Base-by-base conservation (phyloP, 2,113 vertebrate genomes). In the Climacteris rufus region DNA sequence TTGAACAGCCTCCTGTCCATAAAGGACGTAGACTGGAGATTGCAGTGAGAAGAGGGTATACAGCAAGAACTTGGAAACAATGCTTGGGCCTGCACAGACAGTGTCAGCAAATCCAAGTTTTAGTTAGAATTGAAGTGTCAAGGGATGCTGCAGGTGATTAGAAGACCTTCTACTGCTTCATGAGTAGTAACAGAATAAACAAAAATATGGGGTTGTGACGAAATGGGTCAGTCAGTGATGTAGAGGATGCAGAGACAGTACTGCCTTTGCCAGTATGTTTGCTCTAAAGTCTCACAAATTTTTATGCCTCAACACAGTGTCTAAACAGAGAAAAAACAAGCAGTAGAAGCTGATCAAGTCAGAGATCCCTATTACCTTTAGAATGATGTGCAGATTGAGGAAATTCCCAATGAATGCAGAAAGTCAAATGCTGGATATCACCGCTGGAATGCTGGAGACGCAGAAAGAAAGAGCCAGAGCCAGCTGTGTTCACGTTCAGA, bases 151-250 rank as follows among this genome's bases (percentile, higher is more conserved):
- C 20, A 71, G 15, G 11, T 33, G 53, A 18, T 39, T 44, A 66
- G 25, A 72, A 31, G 17, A 65, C 6, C 30, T 54, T 30, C 37
- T 89, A 25, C 20, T 25, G 12, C 20, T 47, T 23, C 13, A 16
- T 16, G 4, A 77, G 18, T 54, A 42, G 23, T 42, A 60, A 64
- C 54, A 77, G 10, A 52, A 64, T 42, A 90, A 81, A 54, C 18
- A 8, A 76, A 76, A 64, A 64, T 45, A 15, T 25, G 22, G 0
- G 2, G 40, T 59, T 27, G 3, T 39, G 23, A 31, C 0, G 0
- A 42, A 87, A 57, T 0, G 7, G 9, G 6, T 23, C 47, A 59
- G 28, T 33, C 19, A 59, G 35, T 31, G 31, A 49, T 18, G 19
- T 4, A 53, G n/a, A 60, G 7, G 30, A 6, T 57, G 28, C 39